Base-by-base conservation (phyloP, 2,797 vertebrate genomes). In the Sylvia borin region DNA sequence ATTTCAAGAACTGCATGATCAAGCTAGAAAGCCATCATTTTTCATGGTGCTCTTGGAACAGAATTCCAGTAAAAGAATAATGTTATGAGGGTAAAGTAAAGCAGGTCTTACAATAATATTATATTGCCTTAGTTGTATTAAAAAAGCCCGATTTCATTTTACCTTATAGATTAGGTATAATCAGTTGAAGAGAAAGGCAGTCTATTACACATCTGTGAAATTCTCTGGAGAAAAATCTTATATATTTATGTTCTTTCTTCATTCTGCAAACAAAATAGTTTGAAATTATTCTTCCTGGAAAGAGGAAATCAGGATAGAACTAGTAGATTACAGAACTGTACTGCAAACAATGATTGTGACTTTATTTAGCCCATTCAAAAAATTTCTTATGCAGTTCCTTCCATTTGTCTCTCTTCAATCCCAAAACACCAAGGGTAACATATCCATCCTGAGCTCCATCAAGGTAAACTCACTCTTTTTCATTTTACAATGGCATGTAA, bases 291-390 rank as follows among this genome's bases (percentile, higher is more conserved):
- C 5, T 8, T 57, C 26, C 22, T 72, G 29, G 31, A 60, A 81
- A 62, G 4, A 40, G 25, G 3, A 65, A 47, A 45, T 43, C 3
- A 29, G 7, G 5, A 40, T 13, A 64, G 13, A 85, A 36, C 4
- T n/a, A 26, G 3, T 3, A 75, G 17, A 71, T 40, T 79, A 24
- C 62, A 45, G 11, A 61, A 47, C 13, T 42, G 2, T 58, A 34
- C 36, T 1, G 0, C 34, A 83, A 80, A 32, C 22, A 1, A 10
- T 16, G 2, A 1, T 22, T 73, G 24, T 60, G 38, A 42, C 11
- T 61, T 74, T 15, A 16, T 55, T 62, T 48, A 31, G 5, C 6
- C 7, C 5, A 8, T 62, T 60, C 26, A 50, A 77, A 32, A 81
- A 54, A 7, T 48, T 68, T 85, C 8, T 26, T 53, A 18, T 20